phyloP scores from a whole-genome alignment of 2,113 vertebrate species.

The Anoura caudifer region DNA sequence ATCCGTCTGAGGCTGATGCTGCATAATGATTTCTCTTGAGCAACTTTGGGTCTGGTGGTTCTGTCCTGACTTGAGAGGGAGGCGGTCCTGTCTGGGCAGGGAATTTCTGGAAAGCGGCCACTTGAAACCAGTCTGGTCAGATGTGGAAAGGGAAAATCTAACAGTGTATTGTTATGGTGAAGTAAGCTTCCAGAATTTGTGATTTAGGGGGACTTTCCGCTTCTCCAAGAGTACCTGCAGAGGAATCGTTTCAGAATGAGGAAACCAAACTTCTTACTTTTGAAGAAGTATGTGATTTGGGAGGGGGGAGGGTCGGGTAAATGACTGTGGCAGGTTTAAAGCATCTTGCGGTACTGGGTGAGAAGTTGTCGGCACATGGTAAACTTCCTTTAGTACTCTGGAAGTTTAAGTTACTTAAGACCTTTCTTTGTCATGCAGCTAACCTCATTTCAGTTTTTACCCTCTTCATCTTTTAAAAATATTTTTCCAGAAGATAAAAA shows the following conservation, averaged over 20 bases:
- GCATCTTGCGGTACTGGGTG: neutral
- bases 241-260: neutral
- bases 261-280: neutral
- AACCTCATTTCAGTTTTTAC: too few species aligned
- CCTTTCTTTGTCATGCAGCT: neutral
- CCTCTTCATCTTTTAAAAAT: too few species aligned
- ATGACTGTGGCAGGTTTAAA: neutral
- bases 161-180: neutral
- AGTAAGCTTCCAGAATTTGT: neutral
- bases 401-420: neutral
- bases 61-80: conserved; percentile 5
- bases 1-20: neutral
- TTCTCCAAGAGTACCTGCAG: neutral
- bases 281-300: neutral
- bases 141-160: neutral
- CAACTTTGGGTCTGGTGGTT: neutral
- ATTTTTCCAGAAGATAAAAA: neutral
- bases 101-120: conserved; percentile 44
- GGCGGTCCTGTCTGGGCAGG: neutral
- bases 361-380: neutral
- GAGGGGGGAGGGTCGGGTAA: rapidly evolving
- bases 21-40: neutral
- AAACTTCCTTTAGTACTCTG: neutral
- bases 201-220: neutral
- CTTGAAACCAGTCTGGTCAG: conserved; percentile 15